A percentile compares a stretch with the other conserved stretches of the same genome.
Evolutionary conservation across 2,113 vertebrate genomes (phyloP).

Genomic region (Scopus umbretta): DNA sequence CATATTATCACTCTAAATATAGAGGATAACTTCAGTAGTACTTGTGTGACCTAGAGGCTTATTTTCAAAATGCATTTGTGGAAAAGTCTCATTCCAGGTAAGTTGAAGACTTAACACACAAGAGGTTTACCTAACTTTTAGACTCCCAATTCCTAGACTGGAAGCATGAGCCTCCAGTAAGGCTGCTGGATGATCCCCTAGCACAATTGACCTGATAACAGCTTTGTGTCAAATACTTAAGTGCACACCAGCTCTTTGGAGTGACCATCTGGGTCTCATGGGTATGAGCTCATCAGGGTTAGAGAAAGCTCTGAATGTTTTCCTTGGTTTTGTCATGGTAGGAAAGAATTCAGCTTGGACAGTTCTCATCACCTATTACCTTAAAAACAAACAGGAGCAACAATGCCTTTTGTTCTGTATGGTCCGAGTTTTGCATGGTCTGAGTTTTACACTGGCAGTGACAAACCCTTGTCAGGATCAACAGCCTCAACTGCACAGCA

Average conservation of each 20-base stretch:
- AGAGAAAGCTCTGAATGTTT: neutral
- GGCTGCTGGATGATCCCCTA: neutral
- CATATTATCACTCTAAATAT: neutral
- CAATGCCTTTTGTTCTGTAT: neutral
- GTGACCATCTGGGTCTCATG: neutral
- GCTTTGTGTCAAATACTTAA: neutral
- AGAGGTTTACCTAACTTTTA: neutral
- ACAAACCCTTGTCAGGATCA: neutral
- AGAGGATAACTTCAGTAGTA: neutral
- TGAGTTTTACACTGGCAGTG: too few relatives aligned
- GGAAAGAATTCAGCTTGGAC: neutral
- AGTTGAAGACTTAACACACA: neutral
- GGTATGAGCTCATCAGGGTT: neutral
- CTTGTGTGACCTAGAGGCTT: neutral
- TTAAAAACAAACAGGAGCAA: neutral
- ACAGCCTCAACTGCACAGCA: neutral
- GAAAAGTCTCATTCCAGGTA: neutral
- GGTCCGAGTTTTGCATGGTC: fast-evolving
- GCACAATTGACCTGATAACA: neutral
- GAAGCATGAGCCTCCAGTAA: neutral
- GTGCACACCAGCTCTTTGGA: neutral
- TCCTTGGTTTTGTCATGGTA: neutral
- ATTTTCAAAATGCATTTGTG: neutral
- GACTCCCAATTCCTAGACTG: neutral
- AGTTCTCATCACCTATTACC: neutral